Base-by-base conservation (phyloP, 2,113 vertebrate genomes). In the Lagopus muta region DNA sequence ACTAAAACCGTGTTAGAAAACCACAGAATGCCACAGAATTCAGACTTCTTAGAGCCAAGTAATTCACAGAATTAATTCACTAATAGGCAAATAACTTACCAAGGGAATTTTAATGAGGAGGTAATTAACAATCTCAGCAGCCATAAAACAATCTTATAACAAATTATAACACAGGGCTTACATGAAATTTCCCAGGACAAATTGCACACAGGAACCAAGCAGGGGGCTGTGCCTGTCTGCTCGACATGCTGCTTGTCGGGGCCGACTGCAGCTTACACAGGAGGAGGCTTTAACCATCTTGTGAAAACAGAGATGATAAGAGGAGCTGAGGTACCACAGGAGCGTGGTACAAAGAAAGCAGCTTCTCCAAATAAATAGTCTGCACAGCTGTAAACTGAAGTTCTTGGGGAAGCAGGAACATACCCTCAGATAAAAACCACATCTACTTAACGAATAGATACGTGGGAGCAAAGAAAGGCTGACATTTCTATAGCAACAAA, bases 341-440 rank as follows among this genome's bases (percentile, higher is more conserved):
- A 85, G 80, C 69, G 66, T 83, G 93, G 86, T 88, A 92, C 80
- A 91, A 78, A 94, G 76, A 52, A 80, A 93, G 79, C 27, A n/a
- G 36, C 76, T 91, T 91, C 62, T 95, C 80, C 88, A 94, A 94
- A 94, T 73, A 93, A 95, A 96, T 86, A 82, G 20, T 47, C 60
- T 80, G 57, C 60, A 34, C 69, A 85, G 82, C 73, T 80, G 70
- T 88, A 86, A 94, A 86, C 34, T 67, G 48, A 36, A 78, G 82
- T 71, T 94, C 72, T 76, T 72, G 65, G 43, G 69, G 78, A 91
- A 97, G 73, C 45, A 91, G 69, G n/a, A 93, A 83, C 42, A 89
- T 92, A 86, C 83, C 82, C 61, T 83, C 47, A 81, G 76, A 90
- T 84, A 83, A 94, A 93, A 95, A 77, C 1, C 47, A 32, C 60